phyloP scores from a whole-genome alignment of 92 coral and sea anemone species.

The Porites lobata region DNA sequence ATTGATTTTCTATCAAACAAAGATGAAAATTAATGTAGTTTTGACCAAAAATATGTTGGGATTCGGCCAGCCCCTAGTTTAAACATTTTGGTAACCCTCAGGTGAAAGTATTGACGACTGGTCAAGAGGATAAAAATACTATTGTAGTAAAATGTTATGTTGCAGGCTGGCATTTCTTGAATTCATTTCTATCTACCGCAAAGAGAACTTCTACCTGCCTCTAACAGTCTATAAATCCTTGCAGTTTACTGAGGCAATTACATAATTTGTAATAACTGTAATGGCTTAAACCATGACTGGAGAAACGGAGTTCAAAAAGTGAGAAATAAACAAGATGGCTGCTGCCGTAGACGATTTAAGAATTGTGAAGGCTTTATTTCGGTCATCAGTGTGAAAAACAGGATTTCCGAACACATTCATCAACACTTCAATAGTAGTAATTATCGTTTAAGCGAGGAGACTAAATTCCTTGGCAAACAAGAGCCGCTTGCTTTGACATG shows the following conservation, averaged over 20 bases:
- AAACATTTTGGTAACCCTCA: not conserved
- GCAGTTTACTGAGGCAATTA: not conserved
- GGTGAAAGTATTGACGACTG: not conserved
- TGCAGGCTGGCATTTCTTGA: too few relatives aligned
- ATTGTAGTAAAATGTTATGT: not conserved
- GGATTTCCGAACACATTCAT: constrained; percentile 23
- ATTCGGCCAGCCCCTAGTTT: not conserved
- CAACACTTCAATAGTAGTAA: constrained; percentile 25
- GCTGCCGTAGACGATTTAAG: not conserved
- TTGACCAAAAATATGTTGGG: not conserved
- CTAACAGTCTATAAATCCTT: not conserved
- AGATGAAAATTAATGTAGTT: not conserved
- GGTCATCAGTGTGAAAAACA: constrained; percentile 7
- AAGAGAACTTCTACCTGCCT: too few relatives aligned
- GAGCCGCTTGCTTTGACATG: not conserved
- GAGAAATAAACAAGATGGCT: not conserved
- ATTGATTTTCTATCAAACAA: not conserved
- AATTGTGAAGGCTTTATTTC: not conserved
- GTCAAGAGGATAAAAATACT: not conserved
- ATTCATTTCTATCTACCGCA: too few relatives aligned
- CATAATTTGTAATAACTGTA: not conserved
- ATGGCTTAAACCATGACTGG: not conserved
- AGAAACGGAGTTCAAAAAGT: not conserved
- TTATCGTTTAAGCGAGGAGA: constrained; percentile 7
- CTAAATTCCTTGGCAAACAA: constrained; percentile 17